Evolutionary conservation across 2,888 invertebrate genomes (phyloP), one percentile per base, ranked within the genome.

Genomic region (Tetropium fuscum): DNA sequence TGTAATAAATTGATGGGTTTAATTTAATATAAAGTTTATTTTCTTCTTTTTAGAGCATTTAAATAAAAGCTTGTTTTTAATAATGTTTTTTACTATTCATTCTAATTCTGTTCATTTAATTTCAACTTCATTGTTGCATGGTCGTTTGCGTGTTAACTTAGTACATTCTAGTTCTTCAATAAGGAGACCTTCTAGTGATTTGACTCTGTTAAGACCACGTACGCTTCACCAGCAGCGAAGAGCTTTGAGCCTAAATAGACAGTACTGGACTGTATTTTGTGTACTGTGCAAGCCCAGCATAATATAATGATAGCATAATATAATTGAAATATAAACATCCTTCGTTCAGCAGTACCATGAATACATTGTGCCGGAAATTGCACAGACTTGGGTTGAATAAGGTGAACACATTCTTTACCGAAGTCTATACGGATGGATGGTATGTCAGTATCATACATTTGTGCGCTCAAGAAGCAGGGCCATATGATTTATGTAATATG

Each of bases 401-500:
- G 13, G 10, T 47, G 47, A 4, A 30, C 10, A 30, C 30, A 27
- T 10, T 47, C 47, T n/a, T 3, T 3, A 47, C 47, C 47, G 15
- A 55, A 34, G 30, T 30, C 55, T 16, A 45, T 36, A 45, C 55
- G 45, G 41, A 56, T 49, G 7, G 47, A 49, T 43, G 56, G 56
- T 48, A 40, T 38, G 41, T 49, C 30, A 6, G 27, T 41, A 22
- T 30, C 49, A 41, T 48, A 56, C 13, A 56, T 19, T 49, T 56
- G 56, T 18, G 3, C 32, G 13, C 48, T 16, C 10, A 27, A 40
- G 43, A 49, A 56, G 27, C 27, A 7, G 19, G 38, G 56, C 41
- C 27, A 56, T 27, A 56, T 56, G 15, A 71, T 70, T 66, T 69
- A 45, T 19, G 19, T 16, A 6, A 22, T 22, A 22, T 5, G 3